A percentile compares a stretch with the other conserved stretches of the same genome.
Evolutionary conservation across 2,888 invertebrate genomes (phyloP).

Genomic region (Odiellus spinosus): DNA sequence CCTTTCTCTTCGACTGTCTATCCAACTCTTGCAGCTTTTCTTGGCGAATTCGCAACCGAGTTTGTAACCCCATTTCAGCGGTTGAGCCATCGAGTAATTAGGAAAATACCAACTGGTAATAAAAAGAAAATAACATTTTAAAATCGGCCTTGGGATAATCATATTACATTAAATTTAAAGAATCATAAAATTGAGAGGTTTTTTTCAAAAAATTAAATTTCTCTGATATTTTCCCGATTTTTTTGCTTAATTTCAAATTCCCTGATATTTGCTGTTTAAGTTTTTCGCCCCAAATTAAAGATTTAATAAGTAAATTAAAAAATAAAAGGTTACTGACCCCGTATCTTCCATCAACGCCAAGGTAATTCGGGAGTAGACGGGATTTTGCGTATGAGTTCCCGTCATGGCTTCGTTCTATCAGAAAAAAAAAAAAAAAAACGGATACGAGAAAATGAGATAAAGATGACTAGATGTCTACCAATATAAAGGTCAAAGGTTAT

Average conservation of each 20-base stretch:
- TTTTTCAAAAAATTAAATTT: not conserved
- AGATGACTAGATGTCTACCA: not conserved
- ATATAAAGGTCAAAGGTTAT: no score
- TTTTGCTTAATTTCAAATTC: no score
- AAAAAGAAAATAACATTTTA: not conserved
- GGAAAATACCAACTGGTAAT: slow-evolving; percentile 53
- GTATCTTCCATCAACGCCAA: slow-evolving; percentile 95
- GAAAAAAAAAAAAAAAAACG: slow-evolving; percentile 11
- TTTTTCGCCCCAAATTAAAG: not conserved
- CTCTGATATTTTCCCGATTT: no score
- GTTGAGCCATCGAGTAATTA: slow-evolving; percentile 68
- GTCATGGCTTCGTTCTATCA: slow-evolving; percentile 96
- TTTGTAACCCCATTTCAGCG: slow-evolving; percentile 73
- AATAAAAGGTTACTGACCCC: slow-evolving; percentile 51
- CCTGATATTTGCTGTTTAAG: no score
- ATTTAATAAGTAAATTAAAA: not conserved
- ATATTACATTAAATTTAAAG: no score
- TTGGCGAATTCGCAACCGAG: slow-evolving; percentile 88
- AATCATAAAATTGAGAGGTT: no score
- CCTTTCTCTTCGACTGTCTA: slow-evolving; percentile 55
- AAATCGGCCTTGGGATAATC: not conserved
- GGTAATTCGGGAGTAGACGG: slow-evolving; percentile 85
- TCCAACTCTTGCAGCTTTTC: slow-evolving; percentile 94
- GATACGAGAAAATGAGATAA: not conserved
- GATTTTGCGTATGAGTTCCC: slow-evolving; percentile 95